phyloP scores from a whole-genome alignment of 2,888 invertebrate species.

The Dryobotodes eremita region DNA sequence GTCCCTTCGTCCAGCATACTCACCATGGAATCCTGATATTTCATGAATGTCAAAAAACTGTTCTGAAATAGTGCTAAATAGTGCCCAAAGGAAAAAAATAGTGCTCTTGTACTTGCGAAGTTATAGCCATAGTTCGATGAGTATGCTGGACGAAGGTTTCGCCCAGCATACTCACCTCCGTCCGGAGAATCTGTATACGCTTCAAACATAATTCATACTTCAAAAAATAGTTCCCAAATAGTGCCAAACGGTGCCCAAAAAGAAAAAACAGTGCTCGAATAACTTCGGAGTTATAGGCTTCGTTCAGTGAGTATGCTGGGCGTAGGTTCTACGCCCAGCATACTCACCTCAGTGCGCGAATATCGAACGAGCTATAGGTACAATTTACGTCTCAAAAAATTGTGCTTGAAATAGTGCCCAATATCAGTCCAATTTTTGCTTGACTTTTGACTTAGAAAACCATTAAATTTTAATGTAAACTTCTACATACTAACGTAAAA shows the following conservation, averaged over 20 bases:
- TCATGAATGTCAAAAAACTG: too few relatives aligned
- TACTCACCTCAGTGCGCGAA: neutral
- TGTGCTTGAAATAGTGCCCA: conserved; percentile 27
- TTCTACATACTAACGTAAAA: conserved; percentile 32
- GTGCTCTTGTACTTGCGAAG: too few relatives aligned
- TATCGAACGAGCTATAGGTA: conserved; percentile 28
- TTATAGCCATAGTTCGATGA: neutral
- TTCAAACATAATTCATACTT: conserved; percentile 31
- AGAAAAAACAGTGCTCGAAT: conserved; percentile 28
- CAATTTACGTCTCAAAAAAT: conserved; percentile 28
- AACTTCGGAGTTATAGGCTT: conserved; percentile 29
- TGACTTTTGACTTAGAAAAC: conserved; percentile 1
- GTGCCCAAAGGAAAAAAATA: too few relatives aligned
- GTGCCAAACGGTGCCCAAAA: conserved; percentile 28
- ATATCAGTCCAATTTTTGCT: conserved; percentile 26
- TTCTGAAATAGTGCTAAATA: too few relatives aligned
- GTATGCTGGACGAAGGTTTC: conserved; percentile 25
- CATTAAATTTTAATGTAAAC: conserved; percentile 28
- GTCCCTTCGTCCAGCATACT: too few relatives aligned
- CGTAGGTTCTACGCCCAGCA: conserved; percentile 30
- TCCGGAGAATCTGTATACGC: conserved; percentile 30
- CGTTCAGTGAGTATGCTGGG: conserved; percentile 29
- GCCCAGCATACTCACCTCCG: conserved; percentile 27
- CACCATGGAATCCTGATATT: too few relatives aligned
- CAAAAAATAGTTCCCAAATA: conserved; percentile 29